Evolutionary conservation across 2,797 vertebrate genomes (phyloP), one percentile per base, ranked within the genome.

Genomic region (Poeciliopsis infans): DNA sequence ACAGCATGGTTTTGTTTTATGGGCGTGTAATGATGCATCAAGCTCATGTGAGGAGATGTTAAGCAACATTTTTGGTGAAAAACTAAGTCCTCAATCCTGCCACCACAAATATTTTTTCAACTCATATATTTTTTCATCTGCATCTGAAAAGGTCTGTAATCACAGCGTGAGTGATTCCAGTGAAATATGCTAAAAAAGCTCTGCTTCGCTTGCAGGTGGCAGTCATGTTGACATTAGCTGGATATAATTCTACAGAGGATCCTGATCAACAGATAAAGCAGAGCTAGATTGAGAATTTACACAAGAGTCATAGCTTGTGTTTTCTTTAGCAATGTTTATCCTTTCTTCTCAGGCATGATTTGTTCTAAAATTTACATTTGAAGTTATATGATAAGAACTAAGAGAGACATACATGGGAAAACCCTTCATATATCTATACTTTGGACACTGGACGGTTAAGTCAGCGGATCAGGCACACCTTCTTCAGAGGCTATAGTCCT

Each of bases 1-100:
- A 78, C 2, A 31, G 49, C 33, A 51, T 43, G 20, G 61, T 68
- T 64, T 10, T 75, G 47, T n/a, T 43, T 89, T 45, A 45, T 45
- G 64, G 33, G 20, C 10, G 18, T 68, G 64, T 68, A 41, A 68
- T 68, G 64, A 25, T 25, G 64, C 8, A 39, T 68, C 36, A 36
- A 41, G 64, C 36, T 68, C 16, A 41, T 41, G 64, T n/a, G 41
- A 70, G n/a, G 68, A 70, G 41, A 70, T n/a, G 12, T 45, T 46
- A 70, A 45, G 68, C 13, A 45, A 45, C 13, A 46, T 45, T 45
- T 69, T 46, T 15, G 7, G 12, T 51, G n/a, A 18, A 70, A 70
- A 45, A 45, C 41, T 15, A 70, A n/a, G 13, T 15, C 41, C 25
- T 41, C 68, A 70, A 25, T 25, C 25, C 25, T n/a, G n/a, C 11